Evolutionary conservation across 2,113 vertebrate species (phyloP).

Genomic region (Pomatorhinus ruficollis): DNA sequence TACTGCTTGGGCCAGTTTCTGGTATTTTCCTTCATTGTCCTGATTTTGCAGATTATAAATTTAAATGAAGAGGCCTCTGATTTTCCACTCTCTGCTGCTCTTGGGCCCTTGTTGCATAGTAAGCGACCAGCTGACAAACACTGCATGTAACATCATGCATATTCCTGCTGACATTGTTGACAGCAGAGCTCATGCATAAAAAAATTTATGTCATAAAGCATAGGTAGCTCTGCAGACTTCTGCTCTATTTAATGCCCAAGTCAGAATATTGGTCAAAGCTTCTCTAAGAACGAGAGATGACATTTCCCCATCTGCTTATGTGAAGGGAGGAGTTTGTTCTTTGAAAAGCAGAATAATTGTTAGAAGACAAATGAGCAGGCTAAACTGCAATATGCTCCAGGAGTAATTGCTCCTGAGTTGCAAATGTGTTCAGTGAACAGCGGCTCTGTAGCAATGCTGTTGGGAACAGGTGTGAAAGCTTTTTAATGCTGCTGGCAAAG

Average conservation of each 20-base stretch:
- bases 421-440: not conserved
- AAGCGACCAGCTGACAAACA: constrained; percentile 42
- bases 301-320: constrained; percentile 48
- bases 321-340: not conserved
- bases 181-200: constrained; percentile 61
- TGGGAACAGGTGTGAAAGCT: not conserved
- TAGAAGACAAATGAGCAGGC: constrained; percentile 28
- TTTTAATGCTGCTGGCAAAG: constrained; percentile 1
- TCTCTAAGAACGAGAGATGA: constrained; percentile 1
- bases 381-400: not conserved
- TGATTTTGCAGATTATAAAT: constrained; percentile 47
- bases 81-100: constrained; percentile 17
- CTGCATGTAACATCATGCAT: constrained; percentile 11
- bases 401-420: constrained; percentile 16
- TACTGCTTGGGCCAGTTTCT: not conserved
- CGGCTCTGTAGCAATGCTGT: not conserved
- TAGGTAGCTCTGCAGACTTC: constrained; percentile 52
- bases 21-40: not conserved
- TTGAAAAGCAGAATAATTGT: constrained; percentile 33
- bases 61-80: constrained; percentile 35
- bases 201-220: constrained; percentile 11
- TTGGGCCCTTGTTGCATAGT: constrained; percentile 16
- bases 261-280: constrained; percentile 44
- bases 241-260: constrained; percentile 59
- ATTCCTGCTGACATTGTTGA: constrained; percentile 50